Evolutionary conservation across 2,797 vertebrate species (phyloP), one percentile per base, ranked within the genome.

Genomic region (Mormyrus proboscirostris): DNA sequence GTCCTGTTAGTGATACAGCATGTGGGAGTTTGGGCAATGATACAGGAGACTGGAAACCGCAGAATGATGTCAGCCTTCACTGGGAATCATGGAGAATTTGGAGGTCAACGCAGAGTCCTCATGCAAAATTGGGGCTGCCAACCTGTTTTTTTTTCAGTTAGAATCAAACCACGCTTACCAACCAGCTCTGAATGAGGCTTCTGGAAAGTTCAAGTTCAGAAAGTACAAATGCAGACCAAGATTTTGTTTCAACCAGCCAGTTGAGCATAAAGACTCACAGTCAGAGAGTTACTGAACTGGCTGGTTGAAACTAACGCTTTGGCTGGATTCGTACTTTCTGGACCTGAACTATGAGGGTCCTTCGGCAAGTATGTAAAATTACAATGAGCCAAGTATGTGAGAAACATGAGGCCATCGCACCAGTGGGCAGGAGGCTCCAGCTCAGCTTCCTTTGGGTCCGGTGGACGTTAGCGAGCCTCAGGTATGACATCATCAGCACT

Each of bases 401-500:
- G 38, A 19, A 79, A 8, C 16, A 44, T 41, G 73, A 79, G 14
- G 6, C 14, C 38, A 19, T 19, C 38, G 2, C 2, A 41, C 5
- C 38, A 8, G 33, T 6, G 33, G 69, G 4, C 69, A 14, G 41
- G 19, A 0, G 41, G 44, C 10, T 9, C 47, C 41, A n/a, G 29
- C 7, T 2, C 19, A 82, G 41, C 76, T 10, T 2, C 16, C 76
- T 38, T 9, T 47, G 38, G 19, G 19, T 7, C 19, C 38, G 5
- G 12, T 2, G 33, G 49, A 88, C 6, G 0, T 86, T 33, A 73
- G 25, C n/a, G 7, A 59, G 51, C 33, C 41, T 84, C 38, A 65
- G 41, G n/a, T 85, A 44, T 89, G 76, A 89, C 76, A 89, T 89
- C 79, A 89, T 84, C 83, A 44, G 41, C 79, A 49, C 76, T 65